Conservation (phyloP, 1,140 invertebrate genomes). For the Saccostrea cuccullata region DNA sequence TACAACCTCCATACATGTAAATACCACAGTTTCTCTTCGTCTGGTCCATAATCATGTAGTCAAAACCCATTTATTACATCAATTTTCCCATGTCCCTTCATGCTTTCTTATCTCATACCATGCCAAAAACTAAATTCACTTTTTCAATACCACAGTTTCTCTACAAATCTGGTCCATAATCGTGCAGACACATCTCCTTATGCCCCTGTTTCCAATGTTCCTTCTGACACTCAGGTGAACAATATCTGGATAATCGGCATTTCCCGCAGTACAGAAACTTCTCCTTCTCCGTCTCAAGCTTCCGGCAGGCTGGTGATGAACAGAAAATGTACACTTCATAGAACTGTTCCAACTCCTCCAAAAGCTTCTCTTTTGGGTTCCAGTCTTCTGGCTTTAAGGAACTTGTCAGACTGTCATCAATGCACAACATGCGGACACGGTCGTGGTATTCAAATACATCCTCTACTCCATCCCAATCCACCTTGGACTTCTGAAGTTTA, state of each 20-base stretch:
- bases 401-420: not conserved
- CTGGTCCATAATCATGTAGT: too few relatives aligned
- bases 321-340: slow-evolving; percentile 54
- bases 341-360: slow-evolving; percentile 46
- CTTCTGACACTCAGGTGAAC: slow-evolving; percentile 63
- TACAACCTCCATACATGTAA: too few relatives aligned
- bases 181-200: slow-evolving; percentile 56
- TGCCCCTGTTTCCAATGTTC: slow-evolving; percentile 67
- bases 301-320: slow-evolving; percentile 60
- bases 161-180: not conserved
- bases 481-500: slow-evolving; percentile 17
- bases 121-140: too few relatives aligned
- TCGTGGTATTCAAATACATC: not conserved
- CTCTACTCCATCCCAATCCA: not conserved
- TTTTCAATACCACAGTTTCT: too few relatives aligned
- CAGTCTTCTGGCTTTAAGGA: slow-evolving; percentile 40
- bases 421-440: not conserved
- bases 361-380: slow-evolving; percentile 58
- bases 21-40: too few relatives aligned
- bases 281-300: slow-evolving; percentile 43
- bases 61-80: too few relatives aligned
- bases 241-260: slow-evolving; percentile 63
- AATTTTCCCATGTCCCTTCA: too few relatives aligned
- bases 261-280: slow-evolving; percentile 65
- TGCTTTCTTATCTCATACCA: too few relatives aligned